Evolutionary conservation across 2,797 vertebrate genomes (phyloP), one percentile per base, ranked within the genome.

Genomic region (Takifugu ocellatus): DNA sequence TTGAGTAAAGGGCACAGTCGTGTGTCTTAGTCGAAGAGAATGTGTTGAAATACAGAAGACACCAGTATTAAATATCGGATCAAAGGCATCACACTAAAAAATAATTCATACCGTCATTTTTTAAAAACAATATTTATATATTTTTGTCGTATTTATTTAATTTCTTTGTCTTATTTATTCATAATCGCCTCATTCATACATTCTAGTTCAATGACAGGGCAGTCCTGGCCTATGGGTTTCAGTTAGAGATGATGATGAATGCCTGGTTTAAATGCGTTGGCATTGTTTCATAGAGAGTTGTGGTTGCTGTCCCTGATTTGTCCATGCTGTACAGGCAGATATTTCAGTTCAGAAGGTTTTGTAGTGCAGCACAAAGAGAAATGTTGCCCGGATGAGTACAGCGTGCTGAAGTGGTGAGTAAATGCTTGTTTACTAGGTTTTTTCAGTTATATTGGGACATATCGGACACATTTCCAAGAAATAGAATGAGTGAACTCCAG

Each of bases 1-100:
- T 39, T 14, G 11, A 39, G 36, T 39, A 11, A 39, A 14, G 36
- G 12, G 36, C 36, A 14, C 10, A 29, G 27, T 29, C 27, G 7
- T 39, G 36, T 11, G 36, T 39, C 36, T 39, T 39, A 39, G 36
- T 39, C 31, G n/a, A 44, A 21, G 17, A 8, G 44, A 46, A 46
- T n/a, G 17, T 21, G 16, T n/a, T n/a, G 7, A 33, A 46, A 21
- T 46, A 46, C 44, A 46, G 17, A 21, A n/a, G n/a, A 21, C n/a
- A 9, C 44, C 17, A 10, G 16, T 14, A 39, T 21, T 46, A 21
- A 46, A 21, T 54, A 57, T 73, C 55, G 59, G 42, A 61, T 72
- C 60, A 60, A 67, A 73, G 77, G 86, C 81, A 60, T 44, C 49
- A 72, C 77, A 75, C 84, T 21, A 21, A 21, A 63, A 75, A 70